phyloP scores from a whole-genome alignment of 2,797 vertebrate species.

The Dromococcyx pavoninus region DNA sequence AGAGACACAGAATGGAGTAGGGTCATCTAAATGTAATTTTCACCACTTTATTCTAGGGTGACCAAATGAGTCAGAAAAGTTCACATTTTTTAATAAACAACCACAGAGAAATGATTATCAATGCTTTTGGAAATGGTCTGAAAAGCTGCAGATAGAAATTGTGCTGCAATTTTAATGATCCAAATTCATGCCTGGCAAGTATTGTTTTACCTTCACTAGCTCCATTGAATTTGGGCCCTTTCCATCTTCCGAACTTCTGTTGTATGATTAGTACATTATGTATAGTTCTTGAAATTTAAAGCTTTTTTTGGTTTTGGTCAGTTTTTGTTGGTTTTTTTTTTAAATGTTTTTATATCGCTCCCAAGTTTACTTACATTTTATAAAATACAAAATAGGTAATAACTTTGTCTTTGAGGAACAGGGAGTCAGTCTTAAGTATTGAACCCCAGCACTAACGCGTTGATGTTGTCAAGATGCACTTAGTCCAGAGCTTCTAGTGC shows the following conservation, averaged over 20 bases:
- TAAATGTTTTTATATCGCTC: neutral
- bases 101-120: neutral
- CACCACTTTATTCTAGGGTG: neutral
- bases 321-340: fast-evolving
- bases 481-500: neutral
- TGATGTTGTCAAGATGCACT: neutral
- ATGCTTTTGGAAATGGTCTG: neutral
- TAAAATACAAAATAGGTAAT: neutral
- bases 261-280: neutral
- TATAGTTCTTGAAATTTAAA: neutral
- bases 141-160: neutral
- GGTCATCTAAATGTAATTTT: neutral
- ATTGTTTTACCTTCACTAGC: neutral
- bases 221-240: neutral
- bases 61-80: neutral
- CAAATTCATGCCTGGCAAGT: neutral
- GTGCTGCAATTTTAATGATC: neutral
- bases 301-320: too few relatives aligned
- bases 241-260: neutral
- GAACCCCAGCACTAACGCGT: neutral
- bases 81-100: neutral
- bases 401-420: neutral
- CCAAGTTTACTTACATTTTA: neutral
- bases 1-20: neutral
- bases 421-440: neutral